Percentiles rank a stretch among this genome's conserved stretches.
Conservation (phyloP, 2,113 vertebrate genomes). For the Prunella himalayana region DNA sequence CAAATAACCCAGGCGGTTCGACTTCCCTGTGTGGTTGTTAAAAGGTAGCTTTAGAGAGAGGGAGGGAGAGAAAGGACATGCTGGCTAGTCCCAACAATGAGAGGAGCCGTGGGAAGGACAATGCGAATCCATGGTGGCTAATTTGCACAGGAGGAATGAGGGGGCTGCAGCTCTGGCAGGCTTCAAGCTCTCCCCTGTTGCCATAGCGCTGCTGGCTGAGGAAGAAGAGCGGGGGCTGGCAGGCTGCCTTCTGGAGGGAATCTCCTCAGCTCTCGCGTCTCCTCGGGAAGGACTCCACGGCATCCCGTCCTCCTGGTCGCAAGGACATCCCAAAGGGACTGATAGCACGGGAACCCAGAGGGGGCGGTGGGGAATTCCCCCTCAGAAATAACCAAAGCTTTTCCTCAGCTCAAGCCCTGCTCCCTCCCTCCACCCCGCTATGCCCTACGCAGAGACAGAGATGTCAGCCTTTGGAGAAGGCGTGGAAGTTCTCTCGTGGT, state of each 20-base stretch:
- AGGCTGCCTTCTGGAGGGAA: conserved; percentile 25
- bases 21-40: neutral
- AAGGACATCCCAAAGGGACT: neutral
- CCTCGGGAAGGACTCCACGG: neutral
- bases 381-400: neutral
- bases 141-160: conserved; percentile 41
- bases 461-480: neutral
- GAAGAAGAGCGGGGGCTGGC: neutral
- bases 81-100: conserved; percentile 19
- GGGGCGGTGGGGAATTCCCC: neutral
- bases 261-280: conserved; percentile 22
- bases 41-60: neutral
- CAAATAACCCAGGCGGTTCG: neutral
- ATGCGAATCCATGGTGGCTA: neutral
- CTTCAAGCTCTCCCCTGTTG: conserved; percentile 52
- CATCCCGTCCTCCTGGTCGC: neutral
- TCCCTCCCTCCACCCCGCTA: neutral
- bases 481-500: neutral
- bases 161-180: conserved; percentile 4
- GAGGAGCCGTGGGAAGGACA: neutral
- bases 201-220: conserved; percentile 52
- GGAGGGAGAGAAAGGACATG: neutral
- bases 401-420: neutral
- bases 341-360: neutral
- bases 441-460: neutral